Evolutionary conservation across 2,113 vertebrate genomes (phyloP).

Genomic region (Alethe diademata): DNA sequence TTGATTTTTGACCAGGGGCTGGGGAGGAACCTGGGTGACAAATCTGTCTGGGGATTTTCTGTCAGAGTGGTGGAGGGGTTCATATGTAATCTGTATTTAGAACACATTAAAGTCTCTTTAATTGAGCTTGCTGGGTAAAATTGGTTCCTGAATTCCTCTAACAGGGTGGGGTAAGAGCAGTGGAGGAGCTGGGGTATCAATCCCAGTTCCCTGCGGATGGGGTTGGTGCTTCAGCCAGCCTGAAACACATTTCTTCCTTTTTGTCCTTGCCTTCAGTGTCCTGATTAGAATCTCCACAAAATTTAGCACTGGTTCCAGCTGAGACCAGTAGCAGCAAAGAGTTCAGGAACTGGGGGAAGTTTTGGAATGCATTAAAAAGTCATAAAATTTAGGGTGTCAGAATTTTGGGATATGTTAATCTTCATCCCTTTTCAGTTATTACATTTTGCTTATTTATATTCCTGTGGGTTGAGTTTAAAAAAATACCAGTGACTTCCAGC

Average conservation of each 20-base stretch:
- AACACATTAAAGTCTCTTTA: background rate
- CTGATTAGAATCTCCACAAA: background rate
- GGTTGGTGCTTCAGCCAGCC: background rate
- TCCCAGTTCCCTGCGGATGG: background rate
- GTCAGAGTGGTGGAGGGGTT: accelerated
- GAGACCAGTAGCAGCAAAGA: background rate
- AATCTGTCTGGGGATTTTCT: background rate
- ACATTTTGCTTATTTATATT: background rate
- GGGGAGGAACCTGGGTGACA: background rate
- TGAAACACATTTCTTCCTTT: background rate
- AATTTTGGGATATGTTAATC: background rate
- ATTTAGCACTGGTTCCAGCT: background rate
- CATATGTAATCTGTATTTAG: background rate
- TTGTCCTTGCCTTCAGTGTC: background rate
- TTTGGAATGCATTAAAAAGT: background rate
- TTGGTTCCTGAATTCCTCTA: background rate
- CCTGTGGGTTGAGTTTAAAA: background rate
- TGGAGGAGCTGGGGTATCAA: background rate
- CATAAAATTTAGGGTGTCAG: background rate
- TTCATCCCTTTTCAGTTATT: background rate
- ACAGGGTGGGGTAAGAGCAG: background rate
- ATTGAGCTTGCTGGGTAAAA: background rate
- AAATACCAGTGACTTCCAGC: background rate
- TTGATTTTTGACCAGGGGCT: background rate
- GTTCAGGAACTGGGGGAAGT: background rate